Base-by-base conservation (phyloP, 2,888 invertebrate genomes). In the Argyresthia goedartella region DNA sequence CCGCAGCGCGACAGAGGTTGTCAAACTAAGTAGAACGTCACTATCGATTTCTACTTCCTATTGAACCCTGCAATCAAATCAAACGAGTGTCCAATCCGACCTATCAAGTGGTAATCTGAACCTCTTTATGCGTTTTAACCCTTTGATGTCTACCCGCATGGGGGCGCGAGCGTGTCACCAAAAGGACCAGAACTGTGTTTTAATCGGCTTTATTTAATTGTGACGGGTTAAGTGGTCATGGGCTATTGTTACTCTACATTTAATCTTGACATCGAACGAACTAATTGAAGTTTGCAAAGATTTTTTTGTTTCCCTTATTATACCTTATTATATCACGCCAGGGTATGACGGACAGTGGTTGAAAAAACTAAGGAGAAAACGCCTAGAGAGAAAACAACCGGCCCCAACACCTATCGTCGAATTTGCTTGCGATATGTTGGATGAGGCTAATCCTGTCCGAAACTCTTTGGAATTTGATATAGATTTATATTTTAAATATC, bases 31-130 rank as follows among this genome's bases (percentile, higher is more conserved):
- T n/a, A n/a, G n/a, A n/a, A n/a, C n/a, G n/a, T n/a, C n/a, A n/a
- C 6, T 25, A 25, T 6, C 6, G 25, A 25, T 25, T n/a, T 25
- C 25, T 25, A 25, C 25, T 25, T 25, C 25, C 25, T 25, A 25
- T 25, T 25, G 25, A 25, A 2, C 25, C 25, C 6, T 25, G 25
- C 6, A 25, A 25, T 77, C 75, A 78, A 80, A 81, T 81, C 79
- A 69, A 65, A 63, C 56, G 65, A 59, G 61, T 57, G 60, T 41
- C 42, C 64, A 61, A 59, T 57, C 64, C 64, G 61, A 65, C 68
- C 70, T 69, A 77, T 76, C 71, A 71, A 75, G 69, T 67, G 67
- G 64, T 66, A 62, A 64, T 56, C 54, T 52, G 55, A 57, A 57
- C 57, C 59, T 33, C 48, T 41, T 46, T 13, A 25, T 25, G 48